Base-by-base conservation (phyloP, 2,888 invertebrate species). In the Idaea biselata region DNA sequence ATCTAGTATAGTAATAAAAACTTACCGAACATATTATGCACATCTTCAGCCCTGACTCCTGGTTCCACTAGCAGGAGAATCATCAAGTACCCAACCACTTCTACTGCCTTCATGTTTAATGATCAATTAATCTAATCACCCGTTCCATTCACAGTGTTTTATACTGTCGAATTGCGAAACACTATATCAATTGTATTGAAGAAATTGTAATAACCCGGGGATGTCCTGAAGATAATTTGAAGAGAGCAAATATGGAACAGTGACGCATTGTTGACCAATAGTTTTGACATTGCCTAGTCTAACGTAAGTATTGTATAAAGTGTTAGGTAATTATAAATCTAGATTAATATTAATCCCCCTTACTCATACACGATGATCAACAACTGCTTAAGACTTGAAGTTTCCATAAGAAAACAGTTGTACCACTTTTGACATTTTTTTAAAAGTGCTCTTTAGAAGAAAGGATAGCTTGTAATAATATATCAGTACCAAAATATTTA, bases 151-250 rank as follows among this genome's bases (percentile, higher is more conserved):
- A 44, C 44, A 44, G 7, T 4, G 2, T 44, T 44, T 8, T 44
- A 44, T 44, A 44, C 44, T 44, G 44, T 14, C 44, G 6, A 44
- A 44, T 44, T 44, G 44, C 14, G 44, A 44, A 44, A 44, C 11
- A 11, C 14, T 4, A 1, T 44, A 60, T 31, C 57, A 58, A 31
- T 55, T 31, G 2, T 25, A 5, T 25, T 25, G 25, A 3, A 44
- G 11, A 44, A 44, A 44, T 44, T 14, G 25, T 25, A 44, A 7
- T 1, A 31, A 55, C 44, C 7, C 54, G 64, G 64, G 64, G 64
- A 64, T 55, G 60, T 60, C 64, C 60, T 62, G 61, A 60, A 18
- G 57, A 33, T 60, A 58, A 63, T 17, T 14, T 16, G 18, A 58
- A 33, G 44, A 44, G 44, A 11, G 44, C 44, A 44, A 44, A 44